Conservation (phyloP, 2,888 invertebrate genomes). For the Hirtodrosophila duncani region DNA sequence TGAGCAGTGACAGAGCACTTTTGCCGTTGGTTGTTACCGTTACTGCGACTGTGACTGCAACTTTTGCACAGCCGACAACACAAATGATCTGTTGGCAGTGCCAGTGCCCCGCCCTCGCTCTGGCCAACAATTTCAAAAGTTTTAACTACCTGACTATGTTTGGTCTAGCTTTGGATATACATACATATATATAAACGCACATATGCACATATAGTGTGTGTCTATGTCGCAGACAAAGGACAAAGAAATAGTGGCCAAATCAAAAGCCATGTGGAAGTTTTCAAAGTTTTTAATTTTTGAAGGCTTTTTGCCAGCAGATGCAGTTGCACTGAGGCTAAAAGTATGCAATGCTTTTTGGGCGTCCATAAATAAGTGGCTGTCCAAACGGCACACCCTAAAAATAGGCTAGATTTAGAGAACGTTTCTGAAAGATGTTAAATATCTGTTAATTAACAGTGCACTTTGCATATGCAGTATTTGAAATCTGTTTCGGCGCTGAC, state of each 20-base stretch:
- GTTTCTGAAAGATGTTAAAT: too few species aligned
- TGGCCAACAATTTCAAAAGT: slow-evolving; percentile 65
- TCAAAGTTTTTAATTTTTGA: slow-evolving; percentile 28
- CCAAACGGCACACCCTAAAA: neutral
- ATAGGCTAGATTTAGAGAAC: too few species aligned
- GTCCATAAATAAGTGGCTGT: neutral
- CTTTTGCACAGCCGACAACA: slow-evolving; percentile 44
- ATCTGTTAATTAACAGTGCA: too few species aligned
- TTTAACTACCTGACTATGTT: slow-evolving; percentile 65
- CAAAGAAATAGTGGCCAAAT: slow-evolving; percentile 47
- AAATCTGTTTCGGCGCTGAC: too few species aligned
- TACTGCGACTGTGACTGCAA: slow-evolving; percentile 47
- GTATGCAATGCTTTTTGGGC: slow-evolving; percentile 12
- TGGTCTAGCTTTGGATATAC: slow-evolving; percentile 14
- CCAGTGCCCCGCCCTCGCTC: slow-evolving; percentile 43
- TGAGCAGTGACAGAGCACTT: slow-evolving; percentile 70
- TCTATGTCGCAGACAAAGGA: slow-evolving; percentile 15
- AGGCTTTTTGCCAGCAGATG: slow-evolving; percentile 14
- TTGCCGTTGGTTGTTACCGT: too few species aligned
- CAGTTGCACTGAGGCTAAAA: slow-evolving; percentile 22
- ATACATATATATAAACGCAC: neutral
- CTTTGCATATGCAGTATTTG: too few species aligned
- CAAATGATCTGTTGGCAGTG: too few species aligned
- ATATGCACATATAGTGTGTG: slow-evolving; percentile 4
- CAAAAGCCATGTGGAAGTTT: slow-evolving; percentile 33